Base-by-base conservation (phyloP, 2,888 invertebrate species). In the Schizaphis graminum region DNA sequence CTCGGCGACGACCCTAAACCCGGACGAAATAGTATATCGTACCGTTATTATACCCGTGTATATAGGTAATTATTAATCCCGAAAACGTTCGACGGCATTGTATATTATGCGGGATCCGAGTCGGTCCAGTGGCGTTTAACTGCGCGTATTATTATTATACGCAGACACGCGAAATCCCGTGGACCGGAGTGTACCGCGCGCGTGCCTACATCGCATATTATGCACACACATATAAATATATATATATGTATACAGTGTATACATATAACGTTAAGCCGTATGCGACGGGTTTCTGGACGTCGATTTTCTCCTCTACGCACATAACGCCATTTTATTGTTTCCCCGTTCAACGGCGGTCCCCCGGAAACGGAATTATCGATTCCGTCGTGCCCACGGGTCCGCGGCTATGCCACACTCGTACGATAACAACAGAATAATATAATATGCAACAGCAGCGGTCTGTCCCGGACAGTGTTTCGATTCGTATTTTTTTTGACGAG, bases 11-110 rank as follows among this genome's bases (percentile, higher is more conserved):
- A 53, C 53, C 53, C 53, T 53, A 21, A 53, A 53, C 21, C 53
- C 53, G 53, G 53, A n/a, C 67, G 1, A 67, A 61, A 61, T 13
- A 28, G 61, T 56, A 56, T 21, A 21, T 7, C 56, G 56, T 56
- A 56, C 21, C n/a, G n/a, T n/a, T n/a, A n/a, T 13, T 67, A 67
- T 61, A 1, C n/a, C n/a, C 24, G 41, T 35, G 67, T 47, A 44
- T 47, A 88, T 47, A 88, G 35, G 88, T 92, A 67, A 92, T 92
- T n/a, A n/a, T 92, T 88, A 88, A 88, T 67, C 92, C 21, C 67
- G 35, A 67, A 92, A 92, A 49, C 87, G 41, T 92, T 86, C n/a
- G 44, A 26, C 1, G 8, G 35, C 49, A 35, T 77, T 77, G 35
- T 35, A 26, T 24, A 53, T 44, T 28, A 53, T 41, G 35, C 28